phyloP scores from a whole-genome alignment of 2,888 invertebrate species.

The Timema podura region DNA sequence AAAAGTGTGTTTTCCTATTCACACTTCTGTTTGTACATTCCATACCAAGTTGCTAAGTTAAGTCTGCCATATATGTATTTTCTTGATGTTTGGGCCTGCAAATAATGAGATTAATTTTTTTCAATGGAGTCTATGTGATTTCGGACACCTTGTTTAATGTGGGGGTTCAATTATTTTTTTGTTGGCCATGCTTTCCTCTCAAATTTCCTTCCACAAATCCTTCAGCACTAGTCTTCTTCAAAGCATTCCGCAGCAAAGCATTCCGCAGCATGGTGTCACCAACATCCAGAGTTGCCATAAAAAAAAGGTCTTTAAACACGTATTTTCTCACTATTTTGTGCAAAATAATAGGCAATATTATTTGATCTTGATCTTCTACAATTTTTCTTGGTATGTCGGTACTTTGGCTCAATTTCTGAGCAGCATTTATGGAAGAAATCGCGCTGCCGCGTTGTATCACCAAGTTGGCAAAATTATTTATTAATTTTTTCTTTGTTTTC shows the following conservation, averaged over 20 bases:
- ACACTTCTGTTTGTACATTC: conserved; percentile 13
- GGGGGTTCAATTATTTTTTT: conserved; percentile 26
- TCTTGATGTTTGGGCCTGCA: conserved; percentile 33
- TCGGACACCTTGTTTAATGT: conserved; percentile 28
- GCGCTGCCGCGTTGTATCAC: conserved; percentile 13
- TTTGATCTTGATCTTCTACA: neutral
- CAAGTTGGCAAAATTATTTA: conserved; percentile 4
- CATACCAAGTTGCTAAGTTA: conserved; percentile 37
- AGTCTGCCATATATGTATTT: conserved; percentile 36
- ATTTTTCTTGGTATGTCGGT: neutral
- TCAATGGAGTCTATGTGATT: conserved; percentile 35
- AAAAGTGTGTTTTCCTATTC: neutral
- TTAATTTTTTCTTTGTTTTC: conserved; percentile 1
- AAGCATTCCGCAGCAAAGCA: too few relatives aligned
- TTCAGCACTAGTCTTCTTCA: conserved; percentile 21
- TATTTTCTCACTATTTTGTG: conserved; percentile 20
- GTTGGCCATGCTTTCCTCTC: conserved; percentile 33
- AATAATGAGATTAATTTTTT: conserved; percentile 36
- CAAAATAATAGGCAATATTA: conserved; percentile 31
- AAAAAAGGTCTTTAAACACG: conserved; percentile 30
- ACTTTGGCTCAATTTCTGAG: conserved; percentile 11
- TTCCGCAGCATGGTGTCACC: conserved; percentile 27
- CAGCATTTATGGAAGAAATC: neutral
- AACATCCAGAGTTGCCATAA: conserved; percentile 30
- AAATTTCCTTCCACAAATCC: conserved; percentile 29